Base-by-base conservation (phyloP, 1,140 invertebrate genomes). In the Trichonephila clavata region DNA sequence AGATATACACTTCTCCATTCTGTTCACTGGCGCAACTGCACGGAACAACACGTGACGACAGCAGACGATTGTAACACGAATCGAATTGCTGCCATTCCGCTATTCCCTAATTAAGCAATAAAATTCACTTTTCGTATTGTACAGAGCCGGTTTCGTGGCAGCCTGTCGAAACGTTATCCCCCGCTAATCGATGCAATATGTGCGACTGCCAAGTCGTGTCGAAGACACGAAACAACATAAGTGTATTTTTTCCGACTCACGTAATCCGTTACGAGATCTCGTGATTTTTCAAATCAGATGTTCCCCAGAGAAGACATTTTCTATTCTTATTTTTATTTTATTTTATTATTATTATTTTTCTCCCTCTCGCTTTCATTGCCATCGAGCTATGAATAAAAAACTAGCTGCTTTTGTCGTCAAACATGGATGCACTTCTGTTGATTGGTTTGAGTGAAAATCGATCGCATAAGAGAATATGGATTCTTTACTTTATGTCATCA, bases 71-170 rank as follows among this genome's bases (percentile, higher is more conserved):
- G 24, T 77, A 77, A 77, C 27, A 27, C 71, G 71, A 77, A 77
- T 32, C 5, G 71, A 77, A 77, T 77, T 39, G 71, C 32, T 77
- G 71, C 71, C 32, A 77, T 39, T 77, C 27, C 71, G 27, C 71
- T 77, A 77, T 77, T 77, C 71, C 16, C 71, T 77, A 77, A 77
- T 77, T 77, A 77, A 77, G 71, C 71, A 77, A 77, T 77, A 77
- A 77, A 77, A 77, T 77, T 77, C 27, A 77, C 71, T 77, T 68
- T 68, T 68, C 71, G 24, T 32, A 77, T 77, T 77, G 71, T 77
- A 77, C 16, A 18, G 27, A 77, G 27, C 32, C 16, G 32, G 71
- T 39, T 68, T 77, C 27, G 27, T 77, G 71, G 27, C 32, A 24
- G 71, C 27, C 18, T 77, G 27, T 20, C 16, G 71, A 77, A 77